Conservation (phyloP, 2,113 vertebrate genomes). For the Rhinolophus ferrumequinum region DNA sequence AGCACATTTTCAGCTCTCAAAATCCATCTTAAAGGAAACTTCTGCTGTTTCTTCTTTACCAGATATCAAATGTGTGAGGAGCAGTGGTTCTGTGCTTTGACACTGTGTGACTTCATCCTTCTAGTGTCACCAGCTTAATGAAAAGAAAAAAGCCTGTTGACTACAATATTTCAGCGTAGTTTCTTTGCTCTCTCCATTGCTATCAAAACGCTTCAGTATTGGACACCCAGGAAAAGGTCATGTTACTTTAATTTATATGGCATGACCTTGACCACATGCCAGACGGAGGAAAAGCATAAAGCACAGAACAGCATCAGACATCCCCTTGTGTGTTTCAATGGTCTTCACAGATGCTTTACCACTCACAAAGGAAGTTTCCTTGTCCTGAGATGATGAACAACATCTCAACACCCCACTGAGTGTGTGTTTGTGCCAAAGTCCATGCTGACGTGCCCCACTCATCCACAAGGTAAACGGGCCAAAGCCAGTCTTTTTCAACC, state of each 20-base stretch:
- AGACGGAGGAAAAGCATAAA: not conserved
- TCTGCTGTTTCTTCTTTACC: not conserved
- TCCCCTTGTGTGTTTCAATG: accelerated
- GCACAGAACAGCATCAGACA: not conserved
- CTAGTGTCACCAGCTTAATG: not conserved
- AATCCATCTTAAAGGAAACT: not conserved
- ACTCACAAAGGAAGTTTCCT: not conserved
- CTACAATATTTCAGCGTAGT: not conserved
- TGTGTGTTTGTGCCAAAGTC: not conserved
- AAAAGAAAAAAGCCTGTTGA: not conserved
- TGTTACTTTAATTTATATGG: not conserved
- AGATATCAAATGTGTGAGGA: not conserved
- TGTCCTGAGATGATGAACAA: not conserved
- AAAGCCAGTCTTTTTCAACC: not conserved
- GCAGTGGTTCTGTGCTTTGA: not conserved
- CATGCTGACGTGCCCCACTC: not conserved
- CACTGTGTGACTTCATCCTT: not conserved
- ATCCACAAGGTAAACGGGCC: not conserved
- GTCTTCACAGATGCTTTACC: not conserved
- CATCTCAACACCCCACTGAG: not conserved
- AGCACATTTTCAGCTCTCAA: not conserved
- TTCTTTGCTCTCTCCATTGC: not conserved
- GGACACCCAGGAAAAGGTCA: not conserved
- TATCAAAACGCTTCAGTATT: not conserved
- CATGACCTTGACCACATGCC: not conserved